A percentile compares a stretch with the other conserved stretches of the same genome.
These are phyloP conservation scores for Myotis findleyi DNA, from an alignment of 2,797 vertebrate genomes.

Conservation along the genomic window DNA sequence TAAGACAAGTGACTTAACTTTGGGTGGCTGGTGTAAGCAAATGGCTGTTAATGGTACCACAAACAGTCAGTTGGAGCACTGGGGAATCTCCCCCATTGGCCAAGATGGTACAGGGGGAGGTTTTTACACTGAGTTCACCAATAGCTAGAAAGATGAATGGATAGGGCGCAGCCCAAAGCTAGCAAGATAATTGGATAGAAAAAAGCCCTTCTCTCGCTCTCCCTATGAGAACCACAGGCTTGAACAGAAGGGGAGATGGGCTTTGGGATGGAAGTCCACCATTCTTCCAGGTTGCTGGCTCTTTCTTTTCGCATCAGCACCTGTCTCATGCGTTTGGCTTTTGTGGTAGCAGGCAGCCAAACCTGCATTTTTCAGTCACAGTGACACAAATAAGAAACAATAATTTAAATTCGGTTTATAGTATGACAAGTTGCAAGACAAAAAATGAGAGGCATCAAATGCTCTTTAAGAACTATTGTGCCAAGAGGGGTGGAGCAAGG, in stretches of 20 bases:
- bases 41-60: not conserved
- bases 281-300: not conserved
- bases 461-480: not conserved
- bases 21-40: not conserved
- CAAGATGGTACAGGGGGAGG: too few species aligned
- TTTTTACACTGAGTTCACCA: not conserved
- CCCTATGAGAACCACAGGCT: not conserved
- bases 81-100: not conserved
- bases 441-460: not conserved
- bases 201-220: not conserved
- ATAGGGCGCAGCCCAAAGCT: not conserved
- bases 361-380: not conserved
- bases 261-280: not conserved
- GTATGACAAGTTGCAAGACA: not conserved
- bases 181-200: not conserved
- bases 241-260: not conserved
- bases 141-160: not conserved
- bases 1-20: not conserved
- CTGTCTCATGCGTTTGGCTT: not conserved
- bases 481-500: not conserved
- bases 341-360: not conserved
- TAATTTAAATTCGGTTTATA: constrained; percentile 23
- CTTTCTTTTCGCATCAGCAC: not conserved
- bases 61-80: not conserved
- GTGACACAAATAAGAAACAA: not conserved